A percentile compares a stretch with the other conserved stretches of the same genome.
Conservation (phyloP, 1,140 invertebrate genomes). For the Drosophila pallidifrons region DNA sequence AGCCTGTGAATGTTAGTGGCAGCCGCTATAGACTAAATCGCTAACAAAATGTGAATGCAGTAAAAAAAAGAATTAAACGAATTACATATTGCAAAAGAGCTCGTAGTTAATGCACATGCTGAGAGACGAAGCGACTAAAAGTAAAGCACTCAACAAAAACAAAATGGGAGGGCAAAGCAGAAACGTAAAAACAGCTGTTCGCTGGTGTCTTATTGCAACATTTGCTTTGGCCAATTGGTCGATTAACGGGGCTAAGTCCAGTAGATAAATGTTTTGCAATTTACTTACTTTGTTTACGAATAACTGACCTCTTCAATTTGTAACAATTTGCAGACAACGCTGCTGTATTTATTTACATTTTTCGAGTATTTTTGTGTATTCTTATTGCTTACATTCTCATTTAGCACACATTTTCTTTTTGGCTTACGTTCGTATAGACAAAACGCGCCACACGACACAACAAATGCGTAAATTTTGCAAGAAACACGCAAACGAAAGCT, state of each 20-base stretch:
- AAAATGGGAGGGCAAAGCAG: slow-evolving; percentile 43
- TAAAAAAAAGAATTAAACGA: slow-evolving; percentile 45
- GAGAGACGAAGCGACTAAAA: slow-evolving; percentile 5
- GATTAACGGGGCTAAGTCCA: slow-evolving; percentile 9
- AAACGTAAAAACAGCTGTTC: slow-evolving; percentile 69
- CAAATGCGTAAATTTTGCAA: slow-evolving; percentile 7
- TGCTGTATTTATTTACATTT: slow-evolving; percentile 72
- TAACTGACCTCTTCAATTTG: slow-evolving; percentile 17
- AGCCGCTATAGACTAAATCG: slow-evolving; percentile 22
- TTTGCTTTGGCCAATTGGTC: slow-evolving; percentile 28
- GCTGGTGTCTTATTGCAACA: slow-evolving; percentile 32
- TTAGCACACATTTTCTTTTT: slow-evolving; percentile 65
- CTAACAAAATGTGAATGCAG: slow-evolving; percentile 16
- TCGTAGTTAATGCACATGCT: slow-evolving; percentile 18
- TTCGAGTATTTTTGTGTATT: slow-evolving; percentile 32
- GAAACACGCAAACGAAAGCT: background rate
- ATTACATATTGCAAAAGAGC: slow-evolving; percentile 32
- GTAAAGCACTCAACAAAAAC: slow-evolving; percentile 34
- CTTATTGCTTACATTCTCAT: slow-evolving; percentile 44
- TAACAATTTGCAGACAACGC: slow-evolving; percentile 27
- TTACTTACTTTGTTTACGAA: slow-evolving; percentile 31
- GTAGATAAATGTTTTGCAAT: slow-evolving; percentile 8
- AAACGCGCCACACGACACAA: slow-evolving; percentile 29
- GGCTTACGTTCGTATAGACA: slow-evolving; percentile 44
- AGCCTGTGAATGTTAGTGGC: slow-evolving; percentile 16